Base-by-base conservation (phyloP, 2,797 vertebrate species). In the Oreonectes daqikongensis region DNA sequence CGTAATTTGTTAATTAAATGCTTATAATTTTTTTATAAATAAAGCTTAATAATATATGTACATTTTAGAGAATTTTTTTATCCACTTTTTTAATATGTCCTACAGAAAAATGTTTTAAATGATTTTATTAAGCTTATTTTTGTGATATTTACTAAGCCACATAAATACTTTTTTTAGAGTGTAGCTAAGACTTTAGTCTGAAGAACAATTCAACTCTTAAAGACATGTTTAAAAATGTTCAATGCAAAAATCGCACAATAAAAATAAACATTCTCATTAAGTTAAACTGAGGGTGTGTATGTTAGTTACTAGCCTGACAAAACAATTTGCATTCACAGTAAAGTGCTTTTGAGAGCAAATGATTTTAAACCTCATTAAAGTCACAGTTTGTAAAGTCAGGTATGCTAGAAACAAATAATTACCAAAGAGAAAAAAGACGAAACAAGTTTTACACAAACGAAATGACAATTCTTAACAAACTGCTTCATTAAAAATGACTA, bases 361-460 rank as follows among this genome's bases (percentile, higher is more conserved):
- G 79, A 78, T 85, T 93, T 93, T 94, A 91, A 86, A 92, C 90
- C 92, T 92, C 92, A 95, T 96, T 95, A 95, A 94, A 94, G 86
- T 83, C 86, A 82, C 85, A 87, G 92, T 95, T 94, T 93, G 92
- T 96, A 93, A 18, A 6, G 14, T 46, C 44, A 95, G 92, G 90
- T 93, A 90, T 88, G 88, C 84, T 85, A 88, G 91, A 92, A 95
- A 93, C 92, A 92, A 94, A 94, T 94, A 92, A 93, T 94, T 93
- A 91, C 77, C 2, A 1, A 24, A 26, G 26, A 59, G 3, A 2
- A n/a, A 11, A 24, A 91, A 85, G 85, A 82, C 90, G 93, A 92
- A 90, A 87, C 89, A 93, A 93, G 88, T 90, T 92, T 94, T 93
- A 91, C 93, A 90, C 90, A 91, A 94, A 92, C 92, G 89, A 88